These are phyloP conservation scores for Steinernema hermaphroditum DNA, from an alignment of 2,888 invertebrate species.

Conservation along the genomic window DNA sequence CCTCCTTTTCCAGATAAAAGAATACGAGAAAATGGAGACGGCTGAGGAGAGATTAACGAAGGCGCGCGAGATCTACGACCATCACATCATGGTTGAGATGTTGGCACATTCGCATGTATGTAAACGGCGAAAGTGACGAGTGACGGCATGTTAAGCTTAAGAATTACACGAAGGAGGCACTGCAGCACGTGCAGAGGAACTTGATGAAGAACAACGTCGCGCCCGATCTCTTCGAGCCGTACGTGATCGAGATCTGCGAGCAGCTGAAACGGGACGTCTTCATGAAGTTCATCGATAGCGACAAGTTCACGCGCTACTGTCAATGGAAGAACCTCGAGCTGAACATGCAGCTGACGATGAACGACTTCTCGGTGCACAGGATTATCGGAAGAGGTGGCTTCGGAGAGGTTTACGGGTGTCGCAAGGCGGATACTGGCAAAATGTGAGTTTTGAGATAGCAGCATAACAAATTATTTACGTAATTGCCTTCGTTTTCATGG, in stretches of 20 bases:
- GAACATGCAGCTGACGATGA: conserved; percentile 99
- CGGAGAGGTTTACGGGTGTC: conserved; percentile 98
- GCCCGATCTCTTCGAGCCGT: conserved; percentile 96
- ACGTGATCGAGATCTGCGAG: conserved; percentile 98
- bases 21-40: conserved; percentile 96
- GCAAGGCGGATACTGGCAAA: conserved; percentile 98
- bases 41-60: conserved; percentile 91
- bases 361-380: conserved; percentile 99
- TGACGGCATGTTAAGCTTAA: conserved; percentile 67
- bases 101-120: conserved; percentile 96
- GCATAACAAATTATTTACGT: too few relatives aligned
- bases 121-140: background rate
- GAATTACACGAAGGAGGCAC: conserved; percentile 97
- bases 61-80: conserved; percentile 96
- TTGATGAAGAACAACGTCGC: conserved; percentile 95
- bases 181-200: conserved; percentile 95
- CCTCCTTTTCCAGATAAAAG: conserved; percentile 89
- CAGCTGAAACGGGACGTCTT: conserved; percentile 94
- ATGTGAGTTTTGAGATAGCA: conserved; percentile 75
- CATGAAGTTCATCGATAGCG: conserved; percentile 97
- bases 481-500: too few relatives aligned
- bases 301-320: conserved; percentile 91
- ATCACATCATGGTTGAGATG: conserved; percentile 99
- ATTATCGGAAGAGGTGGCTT: conserved; percentile 97
- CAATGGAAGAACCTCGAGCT: conserved; percentile 99